Percentiles rank a stretch among this genome's conserved stretches.
Evolutionary conservation across 1,140 invertebrate species (phyloP).

Genomic region (Eumaeus atala): DNA sequence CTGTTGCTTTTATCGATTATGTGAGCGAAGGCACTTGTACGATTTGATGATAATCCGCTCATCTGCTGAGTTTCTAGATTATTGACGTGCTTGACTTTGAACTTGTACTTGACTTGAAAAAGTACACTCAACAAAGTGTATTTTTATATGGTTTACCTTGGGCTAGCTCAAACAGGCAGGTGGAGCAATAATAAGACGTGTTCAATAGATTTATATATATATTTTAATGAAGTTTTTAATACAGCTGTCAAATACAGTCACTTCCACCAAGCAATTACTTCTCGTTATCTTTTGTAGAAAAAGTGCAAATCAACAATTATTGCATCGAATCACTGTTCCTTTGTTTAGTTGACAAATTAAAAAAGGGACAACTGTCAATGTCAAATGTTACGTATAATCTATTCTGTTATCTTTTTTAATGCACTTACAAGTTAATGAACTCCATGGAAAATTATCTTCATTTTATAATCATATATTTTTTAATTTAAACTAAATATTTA

Average conservation of each 20-base stretch:
- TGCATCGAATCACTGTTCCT: conserved; percentile 42
- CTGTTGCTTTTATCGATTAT: too few species aligned
- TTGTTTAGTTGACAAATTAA: conserved; percentile 15
- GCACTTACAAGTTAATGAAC: conserved; percentile 65
- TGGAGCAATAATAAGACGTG: conserved; percentile 3
- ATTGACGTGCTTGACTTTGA: too few species aligned
- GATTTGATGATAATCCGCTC: too few species aligned
- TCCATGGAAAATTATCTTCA: conserved; percentile 73
- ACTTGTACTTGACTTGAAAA: too few species aligned
- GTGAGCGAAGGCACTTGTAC: too few species aligned
- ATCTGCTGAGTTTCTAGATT: too few species aligned
- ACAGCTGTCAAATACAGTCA: conserved; percentile 67
- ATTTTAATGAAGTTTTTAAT: conserved; percentile 72
- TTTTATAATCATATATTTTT: conserved; percentile 71
- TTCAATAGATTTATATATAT: conserved; percentile 74
- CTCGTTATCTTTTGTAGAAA: conserved; percentile 44
- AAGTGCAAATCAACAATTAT: conserved; percentile 53
- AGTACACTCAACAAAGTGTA: too few species aligned
- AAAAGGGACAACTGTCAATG: conserved; percentile 15
- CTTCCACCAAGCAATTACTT: conserved; percentile 37
- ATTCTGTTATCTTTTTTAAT: conserved; percentile 38
- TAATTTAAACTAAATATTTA: conserved; percentile 70
- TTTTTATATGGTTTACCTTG: too few species aligned
- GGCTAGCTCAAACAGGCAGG: conserved; percentile 2
- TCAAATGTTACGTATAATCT: conserved; percentile 22